Evolutionary conservation across 2,113 vertebrate genomes (phyloP), one percentile per base, ranked within the genome.

Genomic region (Mixornis gularis): DNA sequence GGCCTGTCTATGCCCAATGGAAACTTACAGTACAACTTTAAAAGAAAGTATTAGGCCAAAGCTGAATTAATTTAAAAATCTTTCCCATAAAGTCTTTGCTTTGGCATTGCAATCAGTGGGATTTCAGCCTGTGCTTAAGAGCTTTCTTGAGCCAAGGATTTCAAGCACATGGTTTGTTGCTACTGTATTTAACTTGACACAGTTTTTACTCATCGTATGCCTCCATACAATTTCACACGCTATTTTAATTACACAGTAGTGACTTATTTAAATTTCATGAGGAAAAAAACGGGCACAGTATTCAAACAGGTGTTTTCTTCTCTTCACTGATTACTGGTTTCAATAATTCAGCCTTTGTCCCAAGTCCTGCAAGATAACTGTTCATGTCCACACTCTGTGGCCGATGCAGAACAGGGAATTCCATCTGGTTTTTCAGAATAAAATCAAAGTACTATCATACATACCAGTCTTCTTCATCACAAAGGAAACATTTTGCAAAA

Each of bases 231-330:
- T 77, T 93, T 89, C 92, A 91, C 89, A 94, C 0, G 1, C 48
- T 94, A 86, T 76, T 90, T 83, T 92, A 94, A 96, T 95, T 94
- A 92, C 85, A 92, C 56, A 92, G 87, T 78, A 95, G 94, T 79
- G 88, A 85, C 81, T 93, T 95, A 92, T 95, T 93, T 94, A 93
- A 94, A 96, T 96, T 94, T 93, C 89, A 90, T 87, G 60, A 95
- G 91, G 41, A 44, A 95, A 89, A 93, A 92, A 78, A 6, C 4
- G 17, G 68, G 74, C 74, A 87, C 27, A 74, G 85, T 85, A 87
- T 82, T 92, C 91, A 79, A 89, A 93, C 63, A 85, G 87, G 89
- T 94, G 79, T 89, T 91, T 94, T 87, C 91, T 65, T 76, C 86
- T 90, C 66, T 91, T 90, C 74, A 60, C 85, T 95, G 95, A 96